phyloP scores from a whole-genome alignment of 2,797 vertebrate species.

The Oryzias dopingdopingensis region DNA sequence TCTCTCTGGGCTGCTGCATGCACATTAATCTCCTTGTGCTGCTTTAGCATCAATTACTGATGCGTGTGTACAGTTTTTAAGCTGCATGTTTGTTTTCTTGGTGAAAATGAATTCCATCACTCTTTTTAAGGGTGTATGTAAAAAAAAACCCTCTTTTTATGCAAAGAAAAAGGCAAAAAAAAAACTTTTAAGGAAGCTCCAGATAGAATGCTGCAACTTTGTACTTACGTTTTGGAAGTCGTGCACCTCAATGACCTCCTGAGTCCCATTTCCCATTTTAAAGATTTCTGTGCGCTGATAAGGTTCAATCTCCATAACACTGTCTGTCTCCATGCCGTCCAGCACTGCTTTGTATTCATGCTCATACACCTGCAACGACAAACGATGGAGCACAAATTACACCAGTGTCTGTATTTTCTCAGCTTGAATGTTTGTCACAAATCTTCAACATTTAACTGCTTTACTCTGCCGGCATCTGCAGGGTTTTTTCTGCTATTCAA shows the following conservation, averaged over 20 bases:
- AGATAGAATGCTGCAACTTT: constrained; percentile 29
- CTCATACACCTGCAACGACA: constrained; percentile 84
- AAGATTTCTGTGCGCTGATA: constrained; percentile 85
- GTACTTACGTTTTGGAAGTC: constrained; percentile 92
- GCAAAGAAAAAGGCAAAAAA: constrained; percentile 33
- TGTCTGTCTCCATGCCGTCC: constrained; percentile 85
- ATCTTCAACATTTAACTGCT: neutral
- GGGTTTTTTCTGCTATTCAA: too few species aligned
- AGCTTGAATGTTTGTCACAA: neutral
- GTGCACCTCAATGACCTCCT: constrained; percentile 91
- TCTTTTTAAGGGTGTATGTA: too few species aligned
- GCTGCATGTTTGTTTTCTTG: too few species aligned
- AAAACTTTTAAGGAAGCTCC: constrained; percentile 26
- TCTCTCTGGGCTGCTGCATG: constrained; percentile 16
- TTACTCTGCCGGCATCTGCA: too few species aligned
- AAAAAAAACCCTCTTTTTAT: constrained; percentile 1
- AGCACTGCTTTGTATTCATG: constrained; percentile 87
- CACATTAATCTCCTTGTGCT: constrained; percentile 18
- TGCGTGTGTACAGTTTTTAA: constrained; percentile 16
- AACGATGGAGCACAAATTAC: neutral
- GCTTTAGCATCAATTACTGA: constrained; percentile 28
- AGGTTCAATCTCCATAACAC: constrained; percentile 90
- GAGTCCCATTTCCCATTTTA: constrained; percentile 85
- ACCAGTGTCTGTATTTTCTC: neutral
- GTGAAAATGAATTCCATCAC: too few species aligned